phyloP scores from a whole-genome alignment of 2,888 invertebrate species.

The Norana najaformis region DNA sequence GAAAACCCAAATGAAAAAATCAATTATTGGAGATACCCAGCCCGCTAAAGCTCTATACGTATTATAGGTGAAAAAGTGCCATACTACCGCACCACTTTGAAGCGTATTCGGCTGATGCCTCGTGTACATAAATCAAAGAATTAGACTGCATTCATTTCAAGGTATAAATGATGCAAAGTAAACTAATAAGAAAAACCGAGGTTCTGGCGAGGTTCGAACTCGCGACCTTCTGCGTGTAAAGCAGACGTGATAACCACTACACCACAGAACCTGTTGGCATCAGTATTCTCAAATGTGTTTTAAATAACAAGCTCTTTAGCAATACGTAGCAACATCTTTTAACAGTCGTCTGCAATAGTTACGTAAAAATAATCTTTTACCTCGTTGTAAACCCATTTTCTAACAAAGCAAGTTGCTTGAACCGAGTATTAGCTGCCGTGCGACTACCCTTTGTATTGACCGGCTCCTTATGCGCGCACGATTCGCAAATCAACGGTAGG shows the following conservation, averaged over 20 bases:
- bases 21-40: too few relatives aligned
- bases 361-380: background rate
- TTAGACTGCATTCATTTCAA: background rate
- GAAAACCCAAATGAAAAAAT: too few relatives aligned
- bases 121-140: background rate
- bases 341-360: background rate
- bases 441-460: too few relatives aligned
- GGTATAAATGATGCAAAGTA: background rate
- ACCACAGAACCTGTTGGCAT: slow-evolving; percentile 42
- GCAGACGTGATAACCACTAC: slow-evolving; percentile 48
- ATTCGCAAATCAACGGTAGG: background rate
- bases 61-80: too few relatives aligned
- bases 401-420: background rate
- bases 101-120: too few relatives aligned
- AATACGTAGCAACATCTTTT: background rate
- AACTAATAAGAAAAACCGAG: slow-evolving; percentile 32
- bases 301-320: background rate
- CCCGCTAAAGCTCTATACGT: too few relatives aligned
- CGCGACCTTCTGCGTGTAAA: slow-evolving; percentile 57
- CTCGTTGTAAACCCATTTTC: background rate
- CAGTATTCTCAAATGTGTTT: background rate
- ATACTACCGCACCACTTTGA: too few relatives aligned
- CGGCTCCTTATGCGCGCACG: background rate
- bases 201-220: slow-evolving; percentile 54
- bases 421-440: background rate